Percentiles rank a stretch among this genome's conserved stretches.
These are phyloP conservation scores for Camelus bactrianus DNA, from an alignment of 2,113 vertebrate genomes.

Conservation along the genomic window DNA sequence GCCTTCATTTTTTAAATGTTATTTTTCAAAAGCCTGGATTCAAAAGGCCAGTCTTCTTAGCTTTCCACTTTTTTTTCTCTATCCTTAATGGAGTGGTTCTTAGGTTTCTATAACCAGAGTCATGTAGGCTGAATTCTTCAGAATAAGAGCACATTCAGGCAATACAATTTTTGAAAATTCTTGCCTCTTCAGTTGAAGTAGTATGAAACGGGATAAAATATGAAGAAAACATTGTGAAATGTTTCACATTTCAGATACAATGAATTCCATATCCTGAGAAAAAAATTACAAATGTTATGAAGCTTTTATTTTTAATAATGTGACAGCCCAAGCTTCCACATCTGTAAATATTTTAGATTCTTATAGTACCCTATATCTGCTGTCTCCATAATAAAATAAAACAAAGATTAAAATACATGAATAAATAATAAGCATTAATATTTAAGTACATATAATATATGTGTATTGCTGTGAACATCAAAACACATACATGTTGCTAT, in stretches of 20 bases:
- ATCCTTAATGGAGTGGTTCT: not conserved
- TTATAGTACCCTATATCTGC: not conserved
- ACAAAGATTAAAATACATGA: not conserved
- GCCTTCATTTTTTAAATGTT: not conserved
- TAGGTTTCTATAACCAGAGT: not conserved
- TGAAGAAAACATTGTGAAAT: slow-evolving; percentile 24
- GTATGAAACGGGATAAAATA: slow-evolving; percentile 29
- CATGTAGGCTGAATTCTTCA: not conserved
- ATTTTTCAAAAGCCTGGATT: not conserved
- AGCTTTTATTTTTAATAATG: slow-evolving; percentile 9
- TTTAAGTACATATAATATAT: not conserved
- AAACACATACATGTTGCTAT: not conserved
- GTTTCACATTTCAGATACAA: slow-evolving; percentile 24
- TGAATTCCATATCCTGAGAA: not conserved
- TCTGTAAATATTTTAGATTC: not conserved
- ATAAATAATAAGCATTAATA: not conserved
- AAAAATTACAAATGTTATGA: slow-evolving; percentile 1
- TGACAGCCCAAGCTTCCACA: not conserved
- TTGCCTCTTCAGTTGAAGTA: slow-evolving; percentile 46
- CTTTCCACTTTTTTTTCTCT: not conserved
- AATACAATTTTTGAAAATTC: not conserved
- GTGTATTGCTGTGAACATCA: not conserved
- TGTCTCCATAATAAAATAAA: not conserved
- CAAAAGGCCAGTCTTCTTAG: not conserved
- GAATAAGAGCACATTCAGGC: not conserved